These are phyloP conservation scores for Chrysomallon squamiferum DNA, from an alignment of 1,140 invertebrate species.

Conservation along the genomic window DNA sequence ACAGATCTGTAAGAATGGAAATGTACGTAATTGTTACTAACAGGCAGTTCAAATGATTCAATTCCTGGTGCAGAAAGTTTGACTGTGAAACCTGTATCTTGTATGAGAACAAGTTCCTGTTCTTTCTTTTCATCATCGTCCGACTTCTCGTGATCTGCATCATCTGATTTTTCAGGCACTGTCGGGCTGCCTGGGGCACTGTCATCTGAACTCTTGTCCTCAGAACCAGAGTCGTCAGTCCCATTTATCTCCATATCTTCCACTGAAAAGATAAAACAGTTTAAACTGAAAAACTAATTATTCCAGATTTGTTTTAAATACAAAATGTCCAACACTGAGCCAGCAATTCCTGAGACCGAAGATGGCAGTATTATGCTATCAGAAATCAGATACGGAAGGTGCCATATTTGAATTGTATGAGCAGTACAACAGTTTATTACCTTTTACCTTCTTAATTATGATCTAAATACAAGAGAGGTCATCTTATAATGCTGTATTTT, in stretches of 20 bases:
- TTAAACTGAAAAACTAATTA: neutral
- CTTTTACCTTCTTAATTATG: no score
- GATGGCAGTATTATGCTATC: no score
- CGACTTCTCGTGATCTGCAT: constrained; percentile 15
- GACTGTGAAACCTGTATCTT: constrained; percentile 92
- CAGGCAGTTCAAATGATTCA: constrained; percentile 87
- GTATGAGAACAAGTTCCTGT: constrained; percentile 80
- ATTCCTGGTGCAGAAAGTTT: constrained; percentile 88
- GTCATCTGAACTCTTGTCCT: neutral
- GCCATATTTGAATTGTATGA: no score
- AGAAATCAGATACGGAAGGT: no score
- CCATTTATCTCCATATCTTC: neutral
- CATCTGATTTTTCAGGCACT: constrained; percentile 6
- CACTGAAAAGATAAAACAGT: neutral
- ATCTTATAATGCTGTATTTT: no score
- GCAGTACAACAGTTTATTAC: no score
- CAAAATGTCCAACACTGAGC: no score
- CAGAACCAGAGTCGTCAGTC: neutral
- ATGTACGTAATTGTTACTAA: constrained; percentile 53
- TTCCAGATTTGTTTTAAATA: neutral
- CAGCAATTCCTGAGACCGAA: no score
- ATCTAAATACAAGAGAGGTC: no score
- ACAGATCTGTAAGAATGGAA: no score
- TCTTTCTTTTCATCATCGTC: constrained; percentile 36
- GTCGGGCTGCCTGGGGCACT: neutral